phyloP scores from a whole-genome alignment of 1,140 invertebrate genomes.

The Ladona fulva region DNA sequence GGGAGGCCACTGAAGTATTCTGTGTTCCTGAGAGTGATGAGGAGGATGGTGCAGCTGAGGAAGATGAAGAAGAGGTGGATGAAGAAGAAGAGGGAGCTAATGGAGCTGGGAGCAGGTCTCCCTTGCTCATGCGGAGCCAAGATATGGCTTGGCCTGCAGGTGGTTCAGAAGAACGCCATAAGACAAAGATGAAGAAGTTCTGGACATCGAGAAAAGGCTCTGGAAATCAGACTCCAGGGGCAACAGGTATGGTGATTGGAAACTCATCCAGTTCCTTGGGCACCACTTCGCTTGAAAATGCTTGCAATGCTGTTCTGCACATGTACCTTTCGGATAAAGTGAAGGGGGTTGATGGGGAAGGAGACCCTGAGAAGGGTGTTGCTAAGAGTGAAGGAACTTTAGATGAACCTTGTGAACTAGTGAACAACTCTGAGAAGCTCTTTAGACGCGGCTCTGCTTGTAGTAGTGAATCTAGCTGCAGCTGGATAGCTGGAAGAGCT shows the following conservation, averaged over 20 bases:
- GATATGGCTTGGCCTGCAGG: background rate
- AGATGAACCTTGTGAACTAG: background rate
- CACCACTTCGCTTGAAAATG: background rate
- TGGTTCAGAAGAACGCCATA: background rate
- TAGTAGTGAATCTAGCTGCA: background rate
- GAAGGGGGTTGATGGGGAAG: background rate
- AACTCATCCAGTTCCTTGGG: background rate
- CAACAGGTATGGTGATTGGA: background rate
- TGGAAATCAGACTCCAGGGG: background rate
- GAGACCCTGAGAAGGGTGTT: background rate
- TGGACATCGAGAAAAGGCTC: background rate
- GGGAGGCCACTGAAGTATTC: constrained; percentile 64
- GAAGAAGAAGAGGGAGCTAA: constrained; percentile 19
- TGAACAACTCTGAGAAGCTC: background rate
- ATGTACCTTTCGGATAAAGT: background rate
- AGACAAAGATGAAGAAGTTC: constrained; percentile 1
- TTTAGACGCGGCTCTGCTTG: background rate
- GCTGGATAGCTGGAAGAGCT: background rate
- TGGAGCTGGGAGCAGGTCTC: constrained; percentile 2
- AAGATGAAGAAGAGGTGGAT: constrained; percentile 25
- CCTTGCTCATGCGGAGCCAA: background rate
- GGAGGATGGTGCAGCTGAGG: constrained; percentile 30
- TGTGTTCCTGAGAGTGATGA: constrained; percentile 26
- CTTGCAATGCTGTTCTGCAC: background rate
- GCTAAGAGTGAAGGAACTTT: background rate